Conservation (phyloP, 2,888 invertebrate genomes). For the Anarsia innoxiella region DNA sequence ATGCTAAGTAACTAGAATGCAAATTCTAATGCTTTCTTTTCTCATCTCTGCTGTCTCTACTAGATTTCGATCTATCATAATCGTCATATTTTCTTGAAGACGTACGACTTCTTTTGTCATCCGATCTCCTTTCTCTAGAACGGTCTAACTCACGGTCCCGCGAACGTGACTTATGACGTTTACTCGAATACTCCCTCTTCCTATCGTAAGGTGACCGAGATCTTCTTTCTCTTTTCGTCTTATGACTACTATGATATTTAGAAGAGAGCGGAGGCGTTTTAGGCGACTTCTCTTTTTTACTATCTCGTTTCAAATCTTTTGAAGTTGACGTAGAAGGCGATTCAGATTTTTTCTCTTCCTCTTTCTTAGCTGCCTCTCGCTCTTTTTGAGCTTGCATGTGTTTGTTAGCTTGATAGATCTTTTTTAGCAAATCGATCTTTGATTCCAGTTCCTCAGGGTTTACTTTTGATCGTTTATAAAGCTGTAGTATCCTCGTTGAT, state of each 20-base stretch:
- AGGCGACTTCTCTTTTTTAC: constrained; percentile 64
- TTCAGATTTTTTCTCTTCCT: constrained; percentile 58
- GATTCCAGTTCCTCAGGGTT: constrained; percentile 66
- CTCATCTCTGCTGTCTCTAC: constrained; percentile 56
- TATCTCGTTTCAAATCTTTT: constrained; percentile 58
- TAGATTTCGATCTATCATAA: constrained; percentile 61
- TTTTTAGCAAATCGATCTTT: constrained; percentile 55
- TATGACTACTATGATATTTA: constrained; percentile 63
- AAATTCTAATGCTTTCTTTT: constrained; percentile 60
- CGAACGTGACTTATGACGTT: constrained; percentile 64
- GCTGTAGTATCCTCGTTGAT: constrained; percentile 84
- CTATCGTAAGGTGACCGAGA: constrained; percentile 68
- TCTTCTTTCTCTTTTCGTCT: constrained; percentile 59
- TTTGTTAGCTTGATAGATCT: constrained; percentile 65
- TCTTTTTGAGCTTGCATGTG: constrained; percentile 58
- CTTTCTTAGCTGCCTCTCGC: constrained; percentile 44
- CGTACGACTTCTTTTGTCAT: constrained; percentile 50
- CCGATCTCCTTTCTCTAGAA: constrained; percentile 52
- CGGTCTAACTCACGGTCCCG: constrained; percentile 58
- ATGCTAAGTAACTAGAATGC: not conserved
- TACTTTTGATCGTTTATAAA: constrained; percentile 90
- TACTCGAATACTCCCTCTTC: constrained; percentile 53
- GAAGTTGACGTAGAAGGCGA: constrained; percentile 63
- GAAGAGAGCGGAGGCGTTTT: constrained; percentile 68
- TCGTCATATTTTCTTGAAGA: constrained; percentile 69